phyloP scores from a whole-genome alignment of 2,888 invertebrate genomes.

The Rotaria socialis region DNA sequence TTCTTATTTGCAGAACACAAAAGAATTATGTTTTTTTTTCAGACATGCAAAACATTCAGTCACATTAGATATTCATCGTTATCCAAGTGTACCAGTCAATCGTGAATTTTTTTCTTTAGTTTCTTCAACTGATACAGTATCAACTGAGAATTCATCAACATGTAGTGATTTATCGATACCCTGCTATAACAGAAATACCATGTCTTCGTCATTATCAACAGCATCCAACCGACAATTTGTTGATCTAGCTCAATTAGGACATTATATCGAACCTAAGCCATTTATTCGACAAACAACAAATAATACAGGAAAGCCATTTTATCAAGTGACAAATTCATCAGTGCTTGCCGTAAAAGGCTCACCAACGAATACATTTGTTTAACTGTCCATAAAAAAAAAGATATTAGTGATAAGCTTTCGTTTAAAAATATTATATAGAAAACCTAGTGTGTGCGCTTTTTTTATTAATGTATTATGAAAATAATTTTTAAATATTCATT shows the following conservation, averaged over 20 bases:
- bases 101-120: neutral
- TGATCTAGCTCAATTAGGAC: neutral
- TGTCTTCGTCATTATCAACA: no score
- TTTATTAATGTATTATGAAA: no score
- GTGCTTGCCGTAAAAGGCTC: neutral
- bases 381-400: neutral
- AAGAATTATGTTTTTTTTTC: no score
- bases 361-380: constrained; percentile 13
- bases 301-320: neutral
- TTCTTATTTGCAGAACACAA: no score
- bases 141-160: neutral
- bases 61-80: constrained; percentile 29
- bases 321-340: constrained; percentile 4
- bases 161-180: neutral
- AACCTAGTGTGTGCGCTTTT: no score
- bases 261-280: constrained; percentile 1
- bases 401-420: no score
- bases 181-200: no score
- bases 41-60: neutral
- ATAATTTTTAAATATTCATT: no score
- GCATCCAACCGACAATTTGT: neutral
- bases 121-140: neutral
- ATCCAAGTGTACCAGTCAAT: neutral
- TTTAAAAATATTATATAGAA: no score
- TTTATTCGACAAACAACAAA: neutral